Evolutionary conservation across 1,140 invertebrate species (phyloP).

Genomic region (Rhopalosiphum padi): DNA sequence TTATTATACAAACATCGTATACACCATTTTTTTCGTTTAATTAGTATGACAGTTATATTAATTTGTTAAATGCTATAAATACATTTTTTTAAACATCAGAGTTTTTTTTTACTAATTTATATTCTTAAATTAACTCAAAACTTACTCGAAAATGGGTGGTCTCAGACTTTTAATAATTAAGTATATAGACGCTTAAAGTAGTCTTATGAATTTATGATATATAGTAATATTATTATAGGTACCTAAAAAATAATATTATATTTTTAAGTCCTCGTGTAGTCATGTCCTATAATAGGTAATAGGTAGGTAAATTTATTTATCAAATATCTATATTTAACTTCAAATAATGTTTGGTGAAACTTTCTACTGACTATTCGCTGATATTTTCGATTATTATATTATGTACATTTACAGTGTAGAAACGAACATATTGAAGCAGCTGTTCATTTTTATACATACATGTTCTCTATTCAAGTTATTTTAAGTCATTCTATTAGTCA

Average conservation of each 20-base stretch:
- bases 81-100: neutral
- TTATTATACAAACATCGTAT: neutral
- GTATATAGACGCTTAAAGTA: neutral
- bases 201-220: neutral
- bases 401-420: neutral
- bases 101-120: neutral
- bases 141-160: neutral
- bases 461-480: neutral
- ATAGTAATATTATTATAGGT: neutral
- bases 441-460: neutral
- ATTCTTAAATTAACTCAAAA: neutral
- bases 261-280: neutral
- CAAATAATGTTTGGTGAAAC: constrained; percentile 16
- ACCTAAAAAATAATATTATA: neutral
- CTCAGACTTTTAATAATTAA: neutral
- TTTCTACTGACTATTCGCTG: neutral
- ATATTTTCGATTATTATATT: neutral
- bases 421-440: neutral
- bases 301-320: neutral
- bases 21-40: neutral
- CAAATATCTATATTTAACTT: constrained; percentile 29
- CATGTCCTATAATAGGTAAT: neutral
- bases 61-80: neutral
- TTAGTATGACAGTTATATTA: neutral
- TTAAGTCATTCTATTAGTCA: neutral